Base-by-base conservation (phyloP, 53 echinoderm and acorn worm species). In the Glandiceps talaboti region DNA sequence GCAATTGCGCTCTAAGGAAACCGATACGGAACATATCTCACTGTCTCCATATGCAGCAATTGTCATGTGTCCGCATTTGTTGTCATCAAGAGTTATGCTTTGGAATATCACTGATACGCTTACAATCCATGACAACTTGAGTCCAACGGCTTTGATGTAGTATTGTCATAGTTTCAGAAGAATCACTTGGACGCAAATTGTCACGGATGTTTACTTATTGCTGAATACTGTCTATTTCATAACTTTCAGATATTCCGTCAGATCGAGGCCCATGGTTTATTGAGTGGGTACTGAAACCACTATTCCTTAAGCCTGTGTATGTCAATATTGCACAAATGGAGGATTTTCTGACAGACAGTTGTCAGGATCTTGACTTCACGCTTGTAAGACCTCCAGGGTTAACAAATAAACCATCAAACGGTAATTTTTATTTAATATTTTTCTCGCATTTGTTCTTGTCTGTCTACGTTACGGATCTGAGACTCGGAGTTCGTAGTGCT, bases 321-420 rank as follows among this genome's bases (percentile, higher is more conserved):
- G 82, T 76, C 25, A 85, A 90, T 75, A 82, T 94, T 83, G 76
- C 27, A 0, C 82, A 77, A 28, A 91, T 94, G 94, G 94, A 89
- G 76, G 31, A 77, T 12, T 94, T 85, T 80, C 82, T 93, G 1
- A 80, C 85, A 14, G 74, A 83, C 6, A 79, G 85, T 27, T 87
- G 89, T 77, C 85, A 86, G 64, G 94, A 91, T 33, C 77, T 94
- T 28, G 87, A 91, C 81, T 94, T 83, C 84, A 91, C 91, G 0
- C 77, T 83, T 14, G 94, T 94, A 81, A 83, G 81, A 82, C 94
- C 94, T 26, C 87, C 94, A 31, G 89, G 81, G 0, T 83, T 94
- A 29, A 81, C 76, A 29, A 76, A 91, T 74, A 85, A 77, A 20
- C 82, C 87, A n/a, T 32, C 85, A 25, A 85, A 80, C 76, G 94